Conservation (phyloP, 2,113 vertebrate species). For the Scomber japonicus region DNA sequence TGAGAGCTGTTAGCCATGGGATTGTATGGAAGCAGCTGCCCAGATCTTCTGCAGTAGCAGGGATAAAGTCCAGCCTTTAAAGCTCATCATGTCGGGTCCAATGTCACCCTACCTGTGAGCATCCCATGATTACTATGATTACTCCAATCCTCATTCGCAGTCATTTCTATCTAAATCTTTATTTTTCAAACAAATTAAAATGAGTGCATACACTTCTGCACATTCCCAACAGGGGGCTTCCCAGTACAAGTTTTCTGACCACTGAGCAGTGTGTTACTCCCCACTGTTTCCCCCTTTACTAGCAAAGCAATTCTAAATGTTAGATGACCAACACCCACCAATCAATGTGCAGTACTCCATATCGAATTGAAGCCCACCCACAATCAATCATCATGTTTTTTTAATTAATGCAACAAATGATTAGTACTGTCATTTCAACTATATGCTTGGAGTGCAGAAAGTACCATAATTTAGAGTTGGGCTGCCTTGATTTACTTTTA, state of each 20-base stretch:
- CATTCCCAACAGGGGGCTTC: neutral
- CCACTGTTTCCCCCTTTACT: neutral
- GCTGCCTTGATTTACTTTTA: neutral
- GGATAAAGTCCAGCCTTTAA: neutral
- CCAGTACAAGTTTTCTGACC: neutral
- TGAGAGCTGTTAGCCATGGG: conserved; percentile 47
- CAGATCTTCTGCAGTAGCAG: neutral
- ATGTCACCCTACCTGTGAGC: conserved; percentile 12
- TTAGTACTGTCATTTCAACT: neutral
- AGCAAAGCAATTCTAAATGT: too few species aligned
- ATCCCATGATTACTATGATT: neutral
- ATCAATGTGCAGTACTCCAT: neutral
- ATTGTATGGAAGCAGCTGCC: conserved; percentile 13
- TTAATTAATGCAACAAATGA: neutral
- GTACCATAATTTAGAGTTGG: neutral
- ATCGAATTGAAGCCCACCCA: neutral
- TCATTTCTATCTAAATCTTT: neutral
- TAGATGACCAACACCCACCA: neutral
- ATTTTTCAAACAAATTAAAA: neutral
- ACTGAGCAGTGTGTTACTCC: neutral
- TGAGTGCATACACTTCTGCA: neutral
- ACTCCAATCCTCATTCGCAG: neutral
- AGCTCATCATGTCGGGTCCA: conserved; percentile 6
- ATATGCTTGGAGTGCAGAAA: neutral
- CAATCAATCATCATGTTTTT: neutral